Evolutionary conservation across 2,888 invertebrate species (phyloP).

Genomic region (Euplexia lucipara): DNA sequence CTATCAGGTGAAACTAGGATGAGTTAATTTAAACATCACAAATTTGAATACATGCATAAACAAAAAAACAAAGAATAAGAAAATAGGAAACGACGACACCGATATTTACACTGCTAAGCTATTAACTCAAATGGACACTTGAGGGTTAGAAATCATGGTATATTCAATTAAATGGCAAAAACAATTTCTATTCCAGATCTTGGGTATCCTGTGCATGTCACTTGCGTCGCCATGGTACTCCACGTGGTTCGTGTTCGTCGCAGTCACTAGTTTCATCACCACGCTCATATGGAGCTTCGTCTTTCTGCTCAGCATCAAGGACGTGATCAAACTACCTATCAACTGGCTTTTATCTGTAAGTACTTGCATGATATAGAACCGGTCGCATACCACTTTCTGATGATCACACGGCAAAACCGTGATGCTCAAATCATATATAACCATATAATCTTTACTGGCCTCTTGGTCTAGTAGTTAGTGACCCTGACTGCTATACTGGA

Average conservation of each 20-base stretch:
- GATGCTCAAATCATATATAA: background rate
- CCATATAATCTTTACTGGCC: too few relatives aligned
- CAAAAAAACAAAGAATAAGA: background rate
- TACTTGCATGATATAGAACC: constrained; percentile 36
- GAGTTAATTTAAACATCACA: background rate
- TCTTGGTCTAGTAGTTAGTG: too few relatives aligned
- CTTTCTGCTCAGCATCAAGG: constrained; percentile 95
- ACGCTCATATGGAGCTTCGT: constrained; percentile 95
- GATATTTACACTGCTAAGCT: background rate
- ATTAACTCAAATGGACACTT: too few relatives aligned
- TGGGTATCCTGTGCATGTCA: constrained; percentile 97
- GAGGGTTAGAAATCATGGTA: too few relatives aligned
- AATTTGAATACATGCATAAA: too few relatives aligned
- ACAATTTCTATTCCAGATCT: constrained; percentile 90
- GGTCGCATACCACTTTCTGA: background rate
- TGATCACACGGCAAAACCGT: background rate
- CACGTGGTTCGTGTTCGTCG: constrained; percentile 96
- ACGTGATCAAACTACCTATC: constrained; percentile 94
- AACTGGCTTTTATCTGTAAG: constrained; percentile 96
- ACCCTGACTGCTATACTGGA: too few relatives aligned
- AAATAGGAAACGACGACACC: background rate
- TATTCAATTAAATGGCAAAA: too few relatives aligned
- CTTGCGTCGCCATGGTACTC: constrained; percentile 94
- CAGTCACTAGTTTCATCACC: constrained; percentile 95
- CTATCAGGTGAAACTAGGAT: background rate